phyloP scores from a whole-genome alignment of 2,113 vertebrate genomes.

The Ophthalmolycus amberensis region DNA sequence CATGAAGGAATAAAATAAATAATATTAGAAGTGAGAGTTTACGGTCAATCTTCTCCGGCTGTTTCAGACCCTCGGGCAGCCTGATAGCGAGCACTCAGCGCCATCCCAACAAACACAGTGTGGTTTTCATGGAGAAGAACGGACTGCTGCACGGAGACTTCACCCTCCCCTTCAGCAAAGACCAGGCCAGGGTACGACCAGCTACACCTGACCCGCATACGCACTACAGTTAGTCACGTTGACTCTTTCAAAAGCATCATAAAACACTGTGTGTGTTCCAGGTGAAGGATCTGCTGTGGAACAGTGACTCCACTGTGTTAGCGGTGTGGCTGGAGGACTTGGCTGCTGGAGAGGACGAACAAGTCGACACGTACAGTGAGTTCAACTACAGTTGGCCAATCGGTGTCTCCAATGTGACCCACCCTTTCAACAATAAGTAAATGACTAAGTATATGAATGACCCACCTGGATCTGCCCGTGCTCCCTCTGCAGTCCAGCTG shows the following conservation, averaged over 20 bases:
- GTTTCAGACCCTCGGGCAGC: constrained; percentile 91
- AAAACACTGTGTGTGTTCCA: constrained; percentile 60
- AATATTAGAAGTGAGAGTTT: background rate
- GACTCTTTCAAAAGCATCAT: too few species aligned
- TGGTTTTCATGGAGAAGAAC: constrained; percentile 98
- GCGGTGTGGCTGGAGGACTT: constrained; percentile 93
- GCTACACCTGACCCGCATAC: background rate
- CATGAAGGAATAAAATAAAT: background rate
- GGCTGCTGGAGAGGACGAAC: constrained; percentile 66
- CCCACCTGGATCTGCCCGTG: accelerated
- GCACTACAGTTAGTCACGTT: background rate
- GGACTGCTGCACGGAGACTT: constrained; percentile 97
- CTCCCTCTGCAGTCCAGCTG: constrained; percentile 87
- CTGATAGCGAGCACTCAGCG: constrained; percentile 91
- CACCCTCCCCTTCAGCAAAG: constrained; percentile 89
- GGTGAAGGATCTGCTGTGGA: constrained; percentile 96
- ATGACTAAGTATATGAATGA: background rate
- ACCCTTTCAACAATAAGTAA: background rate
- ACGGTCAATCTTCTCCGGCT: background rate
- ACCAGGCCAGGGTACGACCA: constrained; percentile 86
- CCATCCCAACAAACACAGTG: constrained; percentile 91
- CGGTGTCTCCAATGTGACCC: too few species aligned
- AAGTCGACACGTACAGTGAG: constrained; percentile 85
- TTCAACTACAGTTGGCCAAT: background rate
- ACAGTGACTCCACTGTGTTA: constrained; percentile 91